A percentile compares a stretch with the other conserved stretches of the same genome.
Evolutionary conservation across 2,888 invertebrate species (phyloP).

Genomic region (Oxyscelio sp.): DNA sequence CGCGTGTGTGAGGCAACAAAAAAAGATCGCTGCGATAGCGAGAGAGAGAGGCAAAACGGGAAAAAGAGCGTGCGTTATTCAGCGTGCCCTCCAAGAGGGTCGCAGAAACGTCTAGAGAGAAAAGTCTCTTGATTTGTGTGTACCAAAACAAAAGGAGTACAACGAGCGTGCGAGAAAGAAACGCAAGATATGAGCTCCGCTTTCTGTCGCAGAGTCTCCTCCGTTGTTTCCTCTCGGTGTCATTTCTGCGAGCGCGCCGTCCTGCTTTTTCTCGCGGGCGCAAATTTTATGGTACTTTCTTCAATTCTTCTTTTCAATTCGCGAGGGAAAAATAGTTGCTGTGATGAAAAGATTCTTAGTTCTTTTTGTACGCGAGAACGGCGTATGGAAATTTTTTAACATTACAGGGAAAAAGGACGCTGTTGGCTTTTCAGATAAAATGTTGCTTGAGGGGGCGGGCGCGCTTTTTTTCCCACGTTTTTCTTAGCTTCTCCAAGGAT

Average conservation of each 20-base stretch:
- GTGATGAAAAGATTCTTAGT: constrained; percentile 50
- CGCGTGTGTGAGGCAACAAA: constrained; percentile 52
- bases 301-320: constrained; percentile 68
- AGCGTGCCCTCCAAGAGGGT: constrained; percentile 78
- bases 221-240: constrained; percentile 79
- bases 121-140: constrained; percentile 86
- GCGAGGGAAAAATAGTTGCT: constrained; percentile 74
- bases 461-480: constrained; percentile 32
- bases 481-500: constrained; percentile 37
- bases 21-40: neutral
- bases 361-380: constrained; percentile 45
- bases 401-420: constrained; percentile 37
- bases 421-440: constrained; percentile 49
- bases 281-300: constrained; percentile 63
- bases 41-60: neutral
- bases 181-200: constrained; percentile 59
- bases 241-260: constrained; percentile 39
- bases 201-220: constrained; percentile 78
- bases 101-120: constrained; percentile 77
- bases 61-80: constrained; percentile 61
- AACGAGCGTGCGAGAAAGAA: constrained; percentile 81
- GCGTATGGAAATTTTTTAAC: constrained; percentile 43
- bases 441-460: constrained; percentile 47
- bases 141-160: constrained; percentile 78
- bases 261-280: constrained; percentile 46